Evolutionary conservation across 2,797 vertebrate genomes (phyloP).

Genomic region (Ataeniobius toweri): DNA sequence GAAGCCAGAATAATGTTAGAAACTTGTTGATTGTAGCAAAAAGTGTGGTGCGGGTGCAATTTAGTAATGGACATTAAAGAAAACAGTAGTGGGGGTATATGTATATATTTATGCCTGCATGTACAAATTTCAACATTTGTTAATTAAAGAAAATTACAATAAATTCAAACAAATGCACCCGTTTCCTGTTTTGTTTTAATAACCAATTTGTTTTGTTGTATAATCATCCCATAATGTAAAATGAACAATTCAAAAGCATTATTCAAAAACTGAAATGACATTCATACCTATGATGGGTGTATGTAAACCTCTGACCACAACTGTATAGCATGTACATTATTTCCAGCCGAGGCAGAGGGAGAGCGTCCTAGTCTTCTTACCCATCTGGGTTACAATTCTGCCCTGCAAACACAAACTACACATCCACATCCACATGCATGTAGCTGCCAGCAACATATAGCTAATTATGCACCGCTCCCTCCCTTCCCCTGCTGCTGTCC

Average conservation of each 20-base stretch:
- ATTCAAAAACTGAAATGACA: not conserved
- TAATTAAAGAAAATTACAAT: not conserved
- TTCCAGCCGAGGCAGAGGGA: constrained; percentile 27
- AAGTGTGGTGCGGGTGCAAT: too few species aligned
- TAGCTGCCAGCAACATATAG: constrained; percentile 32
- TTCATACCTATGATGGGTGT: not conserved
- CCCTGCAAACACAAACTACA: constrained; percentile 54
- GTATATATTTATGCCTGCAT: not conserved
- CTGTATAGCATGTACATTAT: constrained; percentile 21
- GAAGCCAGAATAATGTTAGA: not conserved
- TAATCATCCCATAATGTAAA: not conserved
- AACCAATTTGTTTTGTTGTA: too few species aligned
- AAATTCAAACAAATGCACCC: not conserved
- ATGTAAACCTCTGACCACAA: not conserved
- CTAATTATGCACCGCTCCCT: constrained; percentile 21
- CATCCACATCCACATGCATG: constrained; percentile 30
- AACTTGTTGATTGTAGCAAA: not conserved
- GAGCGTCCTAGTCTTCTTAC: constrained; percentile 56
- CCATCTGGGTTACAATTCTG: constrained; percentile 54
- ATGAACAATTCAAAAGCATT: not conserved
- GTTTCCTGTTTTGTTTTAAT: too few species aligned
- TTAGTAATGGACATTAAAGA: not conserved
- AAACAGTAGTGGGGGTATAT: not conserved
- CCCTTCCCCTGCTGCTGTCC: constrained; percentile 12
- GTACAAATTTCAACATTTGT: not conserved